phyloP scores from a whole-genome alignment of 2,113 vertebrate species.

The Pedetes capensis region DNA sequence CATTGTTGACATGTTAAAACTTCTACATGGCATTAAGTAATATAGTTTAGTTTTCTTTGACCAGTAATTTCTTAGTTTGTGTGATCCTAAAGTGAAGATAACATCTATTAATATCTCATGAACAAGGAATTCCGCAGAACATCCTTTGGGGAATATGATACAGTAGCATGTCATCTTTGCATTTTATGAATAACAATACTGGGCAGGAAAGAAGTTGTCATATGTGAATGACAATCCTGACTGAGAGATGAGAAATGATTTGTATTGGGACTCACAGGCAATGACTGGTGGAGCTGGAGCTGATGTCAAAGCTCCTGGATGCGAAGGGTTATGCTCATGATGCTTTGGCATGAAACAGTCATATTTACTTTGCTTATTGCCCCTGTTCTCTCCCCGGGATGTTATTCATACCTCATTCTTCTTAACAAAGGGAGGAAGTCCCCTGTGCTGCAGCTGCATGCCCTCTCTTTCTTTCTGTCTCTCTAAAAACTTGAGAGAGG shows the following conservation, averaged over 20 bases:
- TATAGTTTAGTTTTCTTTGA: neutral
- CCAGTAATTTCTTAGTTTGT: neutral
- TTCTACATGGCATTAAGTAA: neutral
- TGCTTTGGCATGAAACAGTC: neutral
- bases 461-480: neutral
- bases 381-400: neutral
- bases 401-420: neutral
- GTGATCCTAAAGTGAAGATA: neutral
- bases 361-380: neutral
- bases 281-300: neutral
- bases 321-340: neutral
- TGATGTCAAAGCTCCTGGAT: neutral
- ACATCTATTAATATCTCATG: neutral
- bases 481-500: neutral
- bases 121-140: neutral
- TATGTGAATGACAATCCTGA: neutral
- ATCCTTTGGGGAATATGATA: neutral
- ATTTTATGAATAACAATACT: neutral
- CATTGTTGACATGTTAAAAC: neutral
- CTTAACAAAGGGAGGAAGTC: neutral
- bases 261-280: neutral
- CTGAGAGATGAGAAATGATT: neutral
- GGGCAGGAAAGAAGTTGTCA: neutral
- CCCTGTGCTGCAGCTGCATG: neutral
- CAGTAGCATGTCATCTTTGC: neutral